These are phyloP conservation scores for Eupithecia subumbrata DNA, from an alignment of 2,888 invertebrate genomes.

Conservation along the genomic window DNA sequence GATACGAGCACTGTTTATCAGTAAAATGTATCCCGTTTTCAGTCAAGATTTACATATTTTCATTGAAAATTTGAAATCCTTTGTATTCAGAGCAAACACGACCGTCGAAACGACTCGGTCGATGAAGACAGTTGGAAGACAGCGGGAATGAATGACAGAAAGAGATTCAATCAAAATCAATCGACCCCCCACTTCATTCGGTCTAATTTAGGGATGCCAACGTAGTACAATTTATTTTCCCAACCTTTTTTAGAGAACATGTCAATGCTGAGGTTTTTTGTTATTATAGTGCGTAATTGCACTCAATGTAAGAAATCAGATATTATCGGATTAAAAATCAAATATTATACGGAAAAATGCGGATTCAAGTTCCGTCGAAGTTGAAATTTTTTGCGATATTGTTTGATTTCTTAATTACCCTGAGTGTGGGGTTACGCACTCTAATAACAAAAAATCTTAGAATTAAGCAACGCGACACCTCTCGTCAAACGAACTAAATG, in stretches of 20 bases:
- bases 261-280: not conserved
- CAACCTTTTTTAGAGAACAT: not conserved
- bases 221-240: not conserved
- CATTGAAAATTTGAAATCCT: constrained; percentile 45
- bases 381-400: too few relatives aligned
- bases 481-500: too few relatives aligned
- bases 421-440: too few relatives aligned
- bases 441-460: too few relatives aligned
- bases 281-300: too few relatives aligned
- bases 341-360: too few relatives aligned
- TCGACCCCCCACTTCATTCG: constrained; percentile 15
- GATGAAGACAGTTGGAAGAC: constrained; percentile 47
- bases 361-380: too few relatives aligned
- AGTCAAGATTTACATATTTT: constrained; percentile 64
- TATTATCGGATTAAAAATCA: too few relatives aligned
- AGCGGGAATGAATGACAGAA: constrained; percentile 34
- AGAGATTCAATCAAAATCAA: not conserved
- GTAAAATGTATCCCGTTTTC: constrained; percentile 53
- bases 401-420: too few relatives aligned
- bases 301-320: too few relatives aligned
- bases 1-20: constrained; percentile 36
- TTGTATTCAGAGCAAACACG: constrained; percentile 50
- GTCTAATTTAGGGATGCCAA: constrained; percentile 12
- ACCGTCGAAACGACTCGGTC: constrained; percentile 49
- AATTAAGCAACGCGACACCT: too few relatives aligned